Evolutionary conservation across 2,113 vertebrate genomes (phyloP).

Genomic region (Phalacrocorax carbo): DNA sequence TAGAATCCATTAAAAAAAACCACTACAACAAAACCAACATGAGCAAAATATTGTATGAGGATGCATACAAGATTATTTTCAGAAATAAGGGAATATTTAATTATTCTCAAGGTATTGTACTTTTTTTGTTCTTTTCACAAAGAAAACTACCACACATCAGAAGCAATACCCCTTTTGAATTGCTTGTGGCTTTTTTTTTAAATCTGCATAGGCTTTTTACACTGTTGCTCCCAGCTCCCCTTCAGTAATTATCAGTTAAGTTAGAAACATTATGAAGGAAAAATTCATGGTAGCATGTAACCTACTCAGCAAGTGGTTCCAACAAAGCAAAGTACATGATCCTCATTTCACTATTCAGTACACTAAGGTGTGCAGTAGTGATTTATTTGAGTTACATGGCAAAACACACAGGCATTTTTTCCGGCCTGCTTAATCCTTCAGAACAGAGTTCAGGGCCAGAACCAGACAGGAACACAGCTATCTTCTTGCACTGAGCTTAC

Average conservation of each 20-base stretch:
- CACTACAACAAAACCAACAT: neutral
- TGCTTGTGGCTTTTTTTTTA: neutral
- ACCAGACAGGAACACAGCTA: neutral
- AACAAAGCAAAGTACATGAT: neutral
- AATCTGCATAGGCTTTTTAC: neutral
- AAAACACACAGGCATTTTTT: neutral
- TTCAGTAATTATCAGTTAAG: neutral
- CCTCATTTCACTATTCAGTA: neutral
- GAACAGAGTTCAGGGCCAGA: neutral
- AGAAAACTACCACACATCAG: neutral
- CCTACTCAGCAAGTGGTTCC: neutral
- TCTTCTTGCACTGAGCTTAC: neutral
- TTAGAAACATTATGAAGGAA: neutral
- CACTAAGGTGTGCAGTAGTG: neutral
- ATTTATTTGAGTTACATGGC: neutral
- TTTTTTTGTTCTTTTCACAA: neutral
- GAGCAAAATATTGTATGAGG: neutral
- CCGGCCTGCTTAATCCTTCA: neutral
- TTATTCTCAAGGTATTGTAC: neutral
- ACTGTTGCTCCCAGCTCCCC: neutral
- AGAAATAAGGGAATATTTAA: neutral
- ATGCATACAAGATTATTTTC: neutral
- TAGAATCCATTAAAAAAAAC: neutral
- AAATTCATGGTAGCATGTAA: neutral
- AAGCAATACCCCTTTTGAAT: neutral